Evolutionary conservation across 2,888 invertebrate genomes (phyloP).

Genomic region (Graphium colonna): DNA sequence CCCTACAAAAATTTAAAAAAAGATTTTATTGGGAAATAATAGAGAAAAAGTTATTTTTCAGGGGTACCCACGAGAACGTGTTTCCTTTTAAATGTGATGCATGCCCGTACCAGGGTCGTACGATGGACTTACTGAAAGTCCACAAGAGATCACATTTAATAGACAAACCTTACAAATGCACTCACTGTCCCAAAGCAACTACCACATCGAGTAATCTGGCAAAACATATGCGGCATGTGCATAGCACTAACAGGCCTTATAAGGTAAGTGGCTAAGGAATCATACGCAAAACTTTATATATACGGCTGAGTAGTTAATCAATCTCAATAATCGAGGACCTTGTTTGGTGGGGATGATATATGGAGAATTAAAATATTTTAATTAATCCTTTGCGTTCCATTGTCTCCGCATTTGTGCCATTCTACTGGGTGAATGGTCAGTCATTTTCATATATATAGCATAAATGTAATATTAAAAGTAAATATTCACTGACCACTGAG

Average conservation of each 20-base stretch:
- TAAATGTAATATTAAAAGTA: too few relatives aligned
- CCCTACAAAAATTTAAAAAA: background rate
- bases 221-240: conserved; percentile 68
- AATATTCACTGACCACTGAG: too few relatives aligned
- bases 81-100: conserved; percentile 68
- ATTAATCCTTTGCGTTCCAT: too few relatives aligned
- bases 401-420: too few relatives aligned
- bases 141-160: conserved; percentile 62
- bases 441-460: too few relatives aligned
- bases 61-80: conserved; percentile 58
- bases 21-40: conserved; percentile 25
- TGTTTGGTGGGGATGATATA: too few relatives aligned
- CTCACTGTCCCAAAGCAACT: conserved; percentile 61
- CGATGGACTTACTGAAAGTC: conserved; percentile 62
- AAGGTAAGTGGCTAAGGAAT: too few relatives aligned
- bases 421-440: too few relatives aligned
- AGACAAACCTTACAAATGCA: conserved; percentile 67
- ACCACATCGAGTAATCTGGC: conserved; percentile 66
- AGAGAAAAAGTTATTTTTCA: conserved; percentile 29
- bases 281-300: too few relatives aligned
- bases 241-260: conserved; percentile 59
- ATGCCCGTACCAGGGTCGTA: conserved; percentile 67
- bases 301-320: too few relatives aligned
- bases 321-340: too few relatives aligned
- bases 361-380: too few relatives aligned